These are phyloP conservation scores for Sesamia inferens DNA, from an alignment of 2,888 invertebrate species.

Conservation along the genomic window DNA sequence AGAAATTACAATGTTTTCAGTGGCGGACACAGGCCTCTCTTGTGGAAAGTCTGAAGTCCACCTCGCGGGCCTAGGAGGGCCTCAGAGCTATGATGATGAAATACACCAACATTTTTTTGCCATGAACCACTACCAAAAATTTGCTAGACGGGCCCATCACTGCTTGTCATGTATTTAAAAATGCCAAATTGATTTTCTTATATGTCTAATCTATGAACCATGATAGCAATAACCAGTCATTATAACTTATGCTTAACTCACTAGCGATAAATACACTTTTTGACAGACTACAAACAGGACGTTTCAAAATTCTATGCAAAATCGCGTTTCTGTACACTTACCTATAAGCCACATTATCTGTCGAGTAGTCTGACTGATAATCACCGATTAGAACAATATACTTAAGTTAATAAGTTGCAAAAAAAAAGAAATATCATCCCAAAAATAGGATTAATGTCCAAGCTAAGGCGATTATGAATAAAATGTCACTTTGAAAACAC, in stretches of 20 bases:
- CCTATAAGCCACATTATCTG: constrained; percentile 17
- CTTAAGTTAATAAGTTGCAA: not conserved
- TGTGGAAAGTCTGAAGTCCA: too few relatives aligned
- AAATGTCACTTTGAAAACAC: not conserved
- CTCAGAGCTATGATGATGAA: too few relatives aligned
- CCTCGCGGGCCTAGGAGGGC: too few relatives aligned
- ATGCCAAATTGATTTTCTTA: too few relatives aligned
- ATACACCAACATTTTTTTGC: too few relatives aligned
- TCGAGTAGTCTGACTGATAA: constrained; percentile 35
- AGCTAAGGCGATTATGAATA: constrained; percentile 9
- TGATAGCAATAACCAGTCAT: not conserved
- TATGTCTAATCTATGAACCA: not conserved
- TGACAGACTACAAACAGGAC: too few relatives aligned
- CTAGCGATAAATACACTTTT: not conserved
- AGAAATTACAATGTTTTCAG: too few relatives aligned
- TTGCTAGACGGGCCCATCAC: too few relatives aligned
- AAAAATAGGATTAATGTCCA: constrained; percentile 8
- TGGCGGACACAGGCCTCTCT: too few relatives aligned
- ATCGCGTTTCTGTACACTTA: not conserved
- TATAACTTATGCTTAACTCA: not conserved
- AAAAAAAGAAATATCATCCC: constrained; percentile 1
- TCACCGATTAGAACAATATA: constrained; percentile 25
- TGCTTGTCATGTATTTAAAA: too few relatives aligned
- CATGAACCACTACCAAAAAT: too few relatives aligned
- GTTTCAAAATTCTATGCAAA: not conserved